Percentiles rank a stretch among this genome's conserved stretches.
Conservation (phyloP, 1,140 invertebrate genomes). For the Rhopalosiphum padi region DNA sequence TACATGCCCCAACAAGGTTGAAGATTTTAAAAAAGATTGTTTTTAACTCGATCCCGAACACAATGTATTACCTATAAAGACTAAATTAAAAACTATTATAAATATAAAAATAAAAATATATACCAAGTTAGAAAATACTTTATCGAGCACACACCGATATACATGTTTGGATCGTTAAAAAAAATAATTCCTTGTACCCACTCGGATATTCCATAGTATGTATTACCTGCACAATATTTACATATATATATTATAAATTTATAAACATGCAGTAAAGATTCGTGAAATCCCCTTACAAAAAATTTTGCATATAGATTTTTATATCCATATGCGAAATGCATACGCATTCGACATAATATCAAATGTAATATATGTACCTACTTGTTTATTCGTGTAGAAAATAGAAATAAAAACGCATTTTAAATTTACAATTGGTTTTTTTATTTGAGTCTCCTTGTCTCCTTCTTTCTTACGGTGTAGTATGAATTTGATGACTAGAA, state of each 20-base stretch:
- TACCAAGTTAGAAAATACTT: background rate
- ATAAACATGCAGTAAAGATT: background rate
- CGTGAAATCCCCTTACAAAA: background rate
- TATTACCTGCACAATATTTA: background rate
- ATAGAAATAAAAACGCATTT: constrained; percentile 6
- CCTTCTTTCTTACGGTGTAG: background rate
- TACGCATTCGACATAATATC: constrained; percentile 19
- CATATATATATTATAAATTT: constrained; percentile 6
- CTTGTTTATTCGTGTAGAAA: background rate
- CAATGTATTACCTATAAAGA: too few species aligned
- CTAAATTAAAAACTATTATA: constrained; percentile 30
- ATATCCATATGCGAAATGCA: background rate
- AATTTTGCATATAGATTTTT: constrained; percentile 4
- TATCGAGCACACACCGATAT: background rate
- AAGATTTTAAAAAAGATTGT: constrained; percentile 10
- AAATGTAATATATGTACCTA: background rate
- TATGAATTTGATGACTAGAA: background rate
- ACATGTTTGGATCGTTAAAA: background rate
- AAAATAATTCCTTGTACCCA: background rate
- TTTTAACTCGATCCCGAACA: background rate
- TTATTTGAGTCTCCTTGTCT: background rate
- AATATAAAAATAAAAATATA: background rate
- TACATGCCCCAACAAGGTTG: background rate
- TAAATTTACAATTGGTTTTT: background rate
- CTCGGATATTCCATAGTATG: background rate